Base-by-base conservation (phyloP, 2,888 invertebrate genomes). In the Ophion ventricosus region DNA sequence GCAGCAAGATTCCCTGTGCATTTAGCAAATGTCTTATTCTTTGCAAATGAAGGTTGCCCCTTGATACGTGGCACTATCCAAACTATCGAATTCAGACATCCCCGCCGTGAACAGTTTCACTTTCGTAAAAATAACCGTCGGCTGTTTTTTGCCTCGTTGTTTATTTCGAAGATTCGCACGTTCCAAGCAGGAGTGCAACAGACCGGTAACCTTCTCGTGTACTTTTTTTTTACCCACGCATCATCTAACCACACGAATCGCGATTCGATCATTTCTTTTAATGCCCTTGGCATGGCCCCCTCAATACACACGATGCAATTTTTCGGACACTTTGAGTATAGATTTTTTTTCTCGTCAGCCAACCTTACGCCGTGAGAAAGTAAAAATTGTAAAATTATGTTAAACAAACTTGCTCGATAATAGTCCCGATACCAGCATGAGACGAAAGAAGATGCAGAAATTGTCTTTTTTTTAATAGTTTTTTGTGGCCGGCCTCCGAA, bases 91-190 rank as follows among this genome's bases (percentile, higher is more conserved):
- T 72, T 61, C 54, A 49, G 25, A 56, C 59, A 49, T 43, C 43
- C 26, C 11, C 80, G 25, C 23, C 43, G 49, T 29, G 59, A 43
- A 78, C 77, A 26, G 61, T 67, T 67, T 84, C 56, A 66, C 23
- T 73, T 85, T 85, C 83, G 85, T 83, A 89, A 90, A 91, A 91
- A 91, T 91, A 91, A 89, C 89, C 85, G 74, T 61, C 85, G 75
- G 86, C 76, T 78, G 76, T 86, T 76, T 88, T 91, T 89, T 75
- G 17, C 25, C 49, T 72, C n/a, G 14, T 72, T 73, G 61, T 73
- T 43, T 61, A 61, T 86, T 73, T 80, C 86, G 43, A 67, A 43
- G 73, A 72, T 75, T 81, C 84, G 69, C 83, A 76, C 74, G 86
- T 86, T 88, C 83, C 64, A 43, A 14, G 7, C 63, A 25, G 77